Conservation (phyloP, 2,888 invertebrate genomes). For the Tribolium freemani region DNA sequence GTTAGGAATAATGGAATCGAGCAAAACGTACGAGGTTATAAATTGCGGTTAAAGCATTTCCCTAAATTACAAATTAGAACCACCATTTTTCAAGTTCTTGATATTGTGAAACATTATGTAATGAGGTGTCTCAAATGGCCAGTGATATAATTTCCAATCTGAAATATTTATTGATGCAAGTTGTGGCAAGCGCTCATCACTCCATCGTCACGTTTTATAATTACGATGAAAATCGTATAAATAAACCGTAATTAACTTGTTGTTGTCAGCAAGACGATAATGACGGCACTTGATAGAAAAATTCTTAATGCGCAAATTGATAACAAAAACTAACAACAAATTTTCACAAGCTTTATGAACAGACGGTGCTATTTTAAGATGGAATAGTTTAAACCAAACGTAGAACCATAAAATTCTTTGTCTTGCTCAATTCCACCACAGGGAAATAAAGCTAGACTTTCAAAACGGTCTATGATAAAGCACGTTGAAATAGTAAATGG, state of each 20-base stretch:
- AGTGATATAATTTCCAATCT: constrained; percentile 7
- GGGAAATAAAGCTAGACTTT: not conserved
- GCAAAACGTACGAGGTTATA: not conserved
- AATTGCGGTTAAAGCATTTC: not conserved
- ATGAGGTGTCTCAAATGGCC: too few species aligned
- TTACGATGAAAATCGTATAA: not conserved
- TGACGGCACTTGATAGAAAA: not conserved
- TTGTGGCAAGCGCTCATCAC: not conserved
- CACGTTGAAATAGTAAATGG: not conserved
- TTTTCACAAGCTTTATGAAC: not conserved
- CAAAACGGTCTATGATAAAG: not conserved
- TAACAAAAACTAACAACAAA: not conserved
- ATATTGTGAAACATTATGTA: constrained; percentile 11
- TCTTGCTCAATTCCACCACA: not conserved
- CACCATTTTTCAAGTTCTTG: not conserved
- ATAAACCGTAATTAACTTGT: not conserved
- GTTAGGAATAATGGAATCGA: not conserved
- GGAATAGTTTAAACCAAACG: not conserved
- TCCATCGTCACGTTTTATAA: not conserved
- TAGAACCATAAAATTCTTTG: not conserved
- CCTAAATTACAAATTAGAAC: not conserved
- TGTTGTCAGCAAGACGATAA: not conserved
- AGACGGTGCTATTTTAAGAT: not conserved
- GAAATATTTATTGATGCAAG: not conserved
- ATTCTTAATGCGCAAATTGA: not conserved